These are phyloP conservation scores for Maniola jurtina DNA, from an alignment of 1,140 invertebrate species.

Conservation along the genomic window DNA sequence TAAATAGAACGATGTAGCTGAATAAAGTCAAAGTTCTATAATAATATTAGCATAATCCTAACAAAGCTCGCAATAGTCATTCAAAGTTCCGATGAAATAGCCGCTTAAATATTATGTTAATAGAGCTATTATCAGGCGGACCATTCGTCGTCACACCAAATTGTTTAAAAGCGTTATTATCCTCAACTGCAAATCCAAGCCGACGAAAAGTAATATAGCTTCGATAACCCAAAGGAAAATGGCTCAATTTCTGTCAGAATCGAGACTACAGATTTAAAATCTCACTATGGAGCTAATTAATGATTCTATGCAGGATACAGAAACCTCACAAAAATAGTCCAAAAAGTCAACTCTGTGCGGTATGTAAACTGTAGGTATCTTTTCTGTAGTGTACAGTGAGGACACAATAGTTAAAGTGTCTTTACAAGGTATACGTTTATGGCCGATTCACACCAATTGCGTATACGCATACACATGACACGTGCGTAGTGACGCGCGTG, in stretches of 20 bases:
- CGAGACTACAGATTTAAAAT: not conserved
- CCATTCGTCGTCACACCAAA: slow-evolving; percentile 26
- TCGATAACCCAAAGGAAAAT: slow-evolving; percentile 4
- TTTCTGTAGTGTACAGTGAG: no score
- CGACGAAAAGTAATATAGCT: slow-evolving; percentile 16
- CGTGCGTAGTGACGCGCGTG: no score
- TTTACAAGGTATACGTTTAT: no score
- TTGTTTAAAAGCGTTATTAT: slow-evolving; percentile 26
- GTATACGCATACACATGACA: no score
- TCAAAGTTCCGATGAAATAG: slow-evolving; percentile 24
- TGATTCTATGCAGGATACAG: not conserved
- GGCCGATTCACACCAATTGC: no score
- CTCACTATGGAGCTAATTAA: not conserved
- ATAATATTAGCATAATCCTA: slow-evolving; percentile 29
- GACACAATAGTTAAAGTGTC: no score
- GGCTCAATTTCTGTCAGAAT: not conserved
- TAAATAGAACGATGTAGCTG: not conserved
- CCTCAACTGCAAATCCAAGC: slow-evolving; percentile 17
- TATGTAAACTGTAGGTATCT: no score
- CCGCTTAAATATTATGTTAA: slow-evolving; percentile 32
- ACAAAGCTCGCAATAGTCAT: slow-evolving; percentile 25
- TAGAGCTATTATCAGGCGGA: slow-evolving; percentile 23
- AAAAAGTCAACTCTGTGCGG: no score
- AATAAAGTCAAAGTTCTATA: slow-evolving; percentile 16
- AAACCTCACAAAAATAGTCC: no score